phyloP scores from a whole-genome alignment of 2,888 invertebrate genomes.

The Aphidius colemani region DNA sequence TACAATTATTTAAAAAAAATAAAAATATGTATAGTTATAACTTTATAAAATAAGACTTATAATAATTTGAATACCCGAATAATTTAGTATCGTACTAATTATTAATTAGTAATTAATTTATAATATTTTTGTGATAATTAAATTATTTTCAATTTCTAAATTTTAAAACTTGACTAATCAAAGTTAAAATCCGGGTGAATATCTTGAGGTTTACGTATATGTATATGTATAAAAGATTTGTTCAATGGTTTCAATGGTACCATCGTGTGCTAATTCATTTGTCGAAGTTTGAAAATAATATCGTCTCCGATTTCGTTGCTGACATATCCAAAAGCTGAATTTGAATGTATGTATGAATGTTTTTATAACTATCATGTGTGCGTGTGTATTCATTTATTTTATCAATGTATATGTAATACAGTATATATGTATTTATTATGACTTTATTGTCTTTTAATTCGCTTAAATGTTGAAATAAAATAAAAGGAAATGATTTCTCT shows the following conservation, averaged over 20 bases:
- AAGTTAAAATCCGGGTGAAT: conserved; percentile 27
- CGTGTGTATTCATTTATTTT: no score
- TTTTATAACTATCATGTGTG: no score
- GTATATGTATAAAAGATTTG: neutral
- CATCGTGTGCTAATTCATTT: conserved; percentile 31
- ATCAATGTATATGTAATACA: no score
- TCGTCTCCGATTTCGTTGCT: conserved; percentile 19
- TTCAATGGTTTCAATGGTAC: conserved; percentile 14
- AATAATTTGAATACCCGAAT: neutral
- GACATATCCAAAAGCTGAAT: conserved; percentile 10
- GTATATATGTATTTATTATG: no score
- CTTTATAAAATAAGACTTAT: neutral
- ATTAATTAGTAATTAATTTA: no score
- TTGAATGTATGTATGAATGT: neutral
- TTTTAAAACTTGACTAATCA: conserved; percentile 35
- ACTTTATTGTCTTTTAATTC: no score
- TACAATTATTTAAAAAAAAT: no score
- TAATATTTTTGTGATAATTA: conserved; percentile 18
- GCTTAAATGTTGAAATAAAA: no score
- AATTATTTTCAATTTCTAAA: conserved; percentile 22
- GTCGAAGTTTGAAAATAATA: conserved; percentile 31
- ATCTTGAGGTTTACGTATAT: conserved; percentile 6
- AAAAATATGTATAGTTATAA: neutral
- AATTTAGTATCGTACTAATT: conserved; percentile 3
- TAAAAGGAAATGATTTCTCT: no score